phyloP scores from a whole-genome alignment of 2,797 vertebrate species.

The Notoglanidium macrostoma region DNA sequence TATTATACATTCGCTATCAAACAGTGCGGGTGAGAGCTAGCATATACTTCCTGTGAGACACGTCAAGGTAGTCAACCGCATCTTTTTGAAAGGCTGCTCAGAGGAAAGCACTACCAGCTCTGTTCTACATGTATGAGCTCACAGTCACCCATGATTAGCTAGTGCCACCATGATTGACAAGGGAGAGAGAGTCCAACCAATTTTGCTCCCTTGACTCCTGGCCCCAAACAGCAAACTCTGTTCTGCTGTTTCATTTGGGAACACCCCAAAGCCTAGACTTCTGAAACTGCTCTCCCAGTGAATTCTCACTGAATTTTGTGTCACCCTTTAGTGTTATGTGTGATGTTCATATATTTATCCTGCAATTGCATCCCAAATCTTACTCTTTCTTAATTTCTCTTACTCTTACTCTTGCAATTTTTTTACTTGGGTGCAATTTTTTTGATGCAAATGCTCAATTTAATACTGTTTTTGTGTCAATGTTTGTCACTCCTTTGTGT shows the following conservation, averaged over 20 bases:
- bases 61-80: not conserved
- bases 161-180: not conserved
- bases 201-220: not conserved
- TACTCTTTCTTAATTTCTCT: too few species aligned
- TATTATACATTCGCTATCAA: not conserved
- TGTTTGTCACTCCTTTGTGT: too few species aligned
- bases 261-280: not conserved
- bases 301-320: too few species aligned
- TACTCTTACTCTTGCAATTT: too few species aligned
- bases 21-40: not conserved
- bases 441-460: too few species aligned
- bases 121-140: not conserved
- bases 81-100: not conserved
- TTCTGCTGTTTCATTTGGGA: not conserved
- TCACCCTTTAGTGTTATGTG: not conserved
- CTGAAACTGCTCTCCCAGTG: not conserved
- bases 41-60: not conserved
- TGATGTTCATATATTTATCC: not conserved
- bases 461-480: too few species aligned
- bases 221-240: not conserved
- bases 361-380: too few species aligned
- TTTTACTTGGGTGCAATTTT: too few species aligned
- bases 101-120: not conserved
- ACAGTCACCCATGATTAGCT: not conserved
- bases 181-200: not conserved